These are phyloP conservation scores for Salpingus planirostris DNA, from an alignment of 2,888 invertebrate genomes.

Conservation along the genomic window DNA sequence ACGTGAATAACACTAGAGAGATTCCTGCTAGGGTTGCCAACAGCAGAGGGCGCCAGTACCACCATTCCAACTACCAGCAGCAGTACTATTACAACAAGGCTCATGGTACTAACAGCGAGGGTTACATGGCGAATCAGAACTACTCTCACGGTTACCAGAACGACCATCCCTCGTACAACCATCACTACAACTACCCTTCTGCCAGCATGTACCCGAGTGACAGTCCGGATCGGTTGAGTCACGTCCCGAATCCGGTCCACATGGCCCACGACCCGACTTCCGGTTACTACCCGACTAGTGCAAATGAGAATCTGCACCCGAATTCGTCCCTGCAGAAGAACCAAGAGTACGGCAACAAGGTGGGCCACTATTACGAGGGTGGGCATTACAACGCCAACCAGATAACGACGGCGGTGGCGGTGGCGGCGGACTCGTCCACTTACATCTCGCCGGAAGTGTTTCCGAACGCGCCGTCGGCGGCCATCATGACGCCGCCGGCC, in stretches of 20 bases:
- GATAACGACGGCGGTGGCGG: slow-evolving; percentile 28
- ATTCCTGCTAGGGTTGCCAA: slow-evolving; percentile 22
- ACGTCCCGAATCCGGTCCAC: slow-evolving; percentile 30
- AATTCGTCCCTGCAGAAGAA: too few relatives aligned
- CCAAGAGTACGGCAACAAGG: too few relatives aligned
- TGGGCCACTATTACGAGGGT: too few relatives aligned
- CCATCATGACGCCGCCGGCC: slow-evolving; percentile 53
- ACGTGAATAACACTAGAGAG: slow-evolving; percentile 22
- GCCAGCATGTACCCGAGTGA: slow-evolving; percentile 31
- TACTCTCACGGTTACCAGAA: slow-evolving; percentile 34
- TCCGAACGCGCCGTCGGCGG: slow-evolving; percentile 41
- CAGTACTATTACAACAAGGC: slow-evolving; percentile 48
- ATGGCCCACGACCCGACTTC: slow-evolving; percentile 26
- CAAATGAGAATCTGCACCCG: too few relatives aligned
- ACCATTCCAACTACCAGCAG: slow-evolving; percentile 45
- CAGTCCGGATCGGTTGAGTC: too few relatives aligned
- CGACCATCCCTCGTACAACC: slow-evolving; percentile 34
- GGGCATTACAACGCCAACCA: slow-evolving; percentile 51
- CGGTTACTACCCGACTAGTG: slow-evolving; percentile 35
- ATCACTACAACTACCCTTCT: slow-evolving; percentile 32
- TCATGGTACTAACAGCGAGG: slow-evolving; percentile 37
- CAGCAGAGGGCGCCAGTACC: slow-evolving; percentile 34
- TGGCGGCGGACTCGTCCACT: too few relatives aligned
- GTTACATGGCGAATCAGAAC: slow-evolving; percentile 29
- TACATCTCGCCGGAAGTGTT: slow-evolving; percentile 44